Conservation (phyloP, 2,797 vertebrate genomes). For the Anabas testudineus region DNA sequence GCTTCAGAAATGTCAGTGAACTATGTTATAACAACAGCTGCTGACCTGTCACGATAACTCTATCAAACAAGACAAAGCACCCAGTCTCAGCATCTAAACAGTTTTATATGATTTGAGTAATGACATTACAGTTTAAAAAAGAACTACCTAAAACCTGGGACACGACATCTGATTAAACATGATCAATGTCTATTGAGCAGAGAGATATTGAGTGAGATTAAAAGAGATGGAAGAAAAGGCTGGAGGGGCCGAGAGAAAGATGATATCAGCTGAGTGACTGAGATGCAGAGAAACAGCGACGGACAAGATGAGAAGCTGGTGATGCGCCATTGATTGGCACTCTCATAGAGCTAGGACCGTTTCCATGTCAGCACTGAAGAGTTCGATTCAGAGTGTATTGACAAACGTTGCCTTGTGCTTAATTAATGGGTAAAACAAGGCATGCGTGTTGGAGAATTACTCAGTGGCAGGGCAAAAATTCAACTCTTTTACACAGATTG, state of each 20-base stretch:
- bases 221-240: slow-evolving; percentile 47
- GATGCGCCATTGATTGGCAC: slow-evolving; percentile 76
- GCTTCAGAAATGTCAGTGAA: slow-evolving; percentile 64
- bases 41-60: slow-evolving; percentile 63
- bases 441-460: slow-evolving; percentile 58
- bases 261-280: slow-evolving; percentile 63
- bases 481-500: slow-evolving; percentile 43
- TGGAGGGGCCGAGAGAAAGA: slow-evolving; percentile 37
- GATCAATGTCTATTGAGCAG: slow-evolving; percentile 50
- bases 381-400: slow-evolving; percentile 67
- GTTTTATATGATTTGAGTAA: slow-evolving; percentile 32
- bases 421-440: slow-evolving; percentile 74
- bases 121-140: slow-evolving; percentile 44
- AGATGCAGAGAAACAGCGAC: slow-evolving; percentile 55
- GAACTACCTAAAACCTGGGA: slow-evolving; percentile 43
- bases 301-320: slow-evolving; percentile 51
- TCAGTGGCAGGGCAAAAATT: slow-evolving; percentile 34
- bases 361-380: slow-evolving; percentile 64
- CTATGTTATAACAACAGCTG: slow-evolving; percentile 56
- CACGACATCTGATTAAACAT: slow-evolving; percentile 36
- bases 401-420: slow-evolving; percentile 56
- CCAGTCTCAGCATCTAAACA: slow-evolving; percentile 28
- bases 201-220: slow-evolving; percentile 43
- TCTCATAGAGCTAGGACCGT: slow-evolving; percentile 52
- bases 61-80: slow-evolving; percentile 66